Evolutionary conservation across 2,888 invertebrate species (phyloP), one percentile per base, ranked within the genome.

Genomic region (Trachelus troglodyta): DNA sequence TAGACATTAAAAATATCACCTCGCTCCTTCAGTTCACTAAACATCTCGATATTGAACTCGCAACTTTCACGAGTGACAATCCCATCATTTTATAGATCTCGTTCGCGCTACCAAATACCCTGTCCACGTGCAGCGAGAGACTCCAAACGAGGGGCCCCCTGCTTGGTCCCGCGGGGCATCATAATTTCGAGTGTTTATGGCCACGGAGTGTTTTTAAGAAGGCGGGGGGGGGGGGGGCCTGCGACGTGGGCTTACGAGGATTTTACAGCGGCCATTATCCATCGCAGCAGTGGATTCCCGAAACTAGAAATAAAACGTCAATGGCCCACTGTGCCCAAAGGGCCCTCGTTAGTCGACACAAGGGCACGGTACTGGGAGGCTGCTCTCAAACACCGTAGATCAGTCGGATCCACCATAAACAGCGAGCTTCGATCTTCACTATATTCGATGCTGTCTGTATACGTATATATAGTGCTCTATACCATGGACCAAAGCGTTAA

Each of bases 111-210:
- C 56, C 56, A 15, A 23, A 56, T 56, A 56, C 1, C 23, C 23
- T 23, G 6, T 15, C 56, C 56, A 15, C 56, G 56, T 56, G 56
- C 23, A 56, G 2, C 9, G 23, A 56, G 23, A 9, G 23, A 56
- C 23, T 0, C 56, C 9, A 23, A 11, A 23, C 4, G 12, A 34
- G 71, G 34, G 69, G n/a, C 40, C 30, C 23, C 12, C 71, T 31
- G 12, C 23, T 15, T 1, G 15, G 30, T 34, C 35, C 74, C 30
- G 12, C 23, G 74, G 35, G 77, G 76, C 80, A 78, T 81, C 85
- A 87, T 88, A 87, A 86, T 86, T 86, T 83, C 82, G 79, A 83
- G 82, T 86, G 84, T 89, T 89, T 87, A 89, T 82, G 85, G 78
- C 81, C 80, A 79, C 69, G 71, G 77, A 81, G 83, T 84, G 84